These are phyloP conservation scores for Ctenochaetus hawaiiensis DNA, from an alignment of 2,797 vertebrate species.

Conservation along the genomic window DNA sequence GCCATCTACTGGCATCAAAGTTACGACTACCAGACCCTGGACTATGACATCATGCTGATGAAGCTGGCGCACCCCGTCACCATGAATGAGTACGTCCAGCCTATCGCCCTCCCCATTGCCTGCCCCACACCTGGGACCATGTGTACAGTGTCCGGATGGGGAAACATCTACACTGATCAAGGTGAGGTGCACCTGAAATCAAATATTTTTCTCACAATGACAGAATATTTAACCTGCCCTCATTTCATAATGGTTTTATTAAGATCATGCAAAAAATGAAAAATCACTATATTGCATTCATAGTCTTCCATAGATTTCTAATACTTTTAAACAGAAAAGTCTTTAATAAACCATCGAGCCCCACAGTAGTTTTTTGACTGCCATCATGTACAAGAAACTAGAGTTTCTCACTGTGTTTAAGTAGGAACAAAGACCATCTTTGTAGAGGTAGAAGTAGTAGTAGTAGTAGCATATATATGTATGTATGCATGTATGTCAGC, in stretches of 20 bases:
- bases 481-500: too few relatives aligned
- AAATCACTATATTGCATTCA: neutral
- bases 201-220: neutral
- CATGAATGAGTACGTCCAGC: conserved; percentile 71
- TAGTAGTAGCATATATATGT: too few relatives aligned
- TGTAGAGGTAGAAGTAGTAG: too few relatives aligned
- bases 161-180: conserved; percentile 79
- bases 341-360: neutral
- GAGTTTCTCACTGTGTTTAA: neutral
- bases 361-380: neutral
- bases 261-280: neutral
- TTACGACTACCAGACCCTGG: conserved; percentile 82
- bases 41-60: conserved; percentile 86
- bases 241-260: neutral
- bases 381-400: neutral
- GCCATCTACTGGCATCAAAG: conserved; percentile 83
- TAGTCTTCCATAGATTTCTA: too few relatives aligned
- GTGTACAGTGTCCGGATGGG: conserved; percentile 85
- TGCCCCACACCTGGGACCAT: conserved; percentile 74
- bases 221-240: neutral
- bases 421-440: neutral
- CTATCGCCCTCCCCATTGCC: conserved; percentile 75
- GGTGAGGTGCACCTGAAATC: conserved; percentile 58
- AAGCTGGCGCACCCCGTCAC: conserved; percentile 75
- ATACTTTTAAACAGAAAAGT: too few relatives aligned